Evolutionary conservation across 2,888 invertebrate genomes (phyloP), one percentile per base, ranked within the genome.

Genomic region (Tupiocoris notatus): DNA sequence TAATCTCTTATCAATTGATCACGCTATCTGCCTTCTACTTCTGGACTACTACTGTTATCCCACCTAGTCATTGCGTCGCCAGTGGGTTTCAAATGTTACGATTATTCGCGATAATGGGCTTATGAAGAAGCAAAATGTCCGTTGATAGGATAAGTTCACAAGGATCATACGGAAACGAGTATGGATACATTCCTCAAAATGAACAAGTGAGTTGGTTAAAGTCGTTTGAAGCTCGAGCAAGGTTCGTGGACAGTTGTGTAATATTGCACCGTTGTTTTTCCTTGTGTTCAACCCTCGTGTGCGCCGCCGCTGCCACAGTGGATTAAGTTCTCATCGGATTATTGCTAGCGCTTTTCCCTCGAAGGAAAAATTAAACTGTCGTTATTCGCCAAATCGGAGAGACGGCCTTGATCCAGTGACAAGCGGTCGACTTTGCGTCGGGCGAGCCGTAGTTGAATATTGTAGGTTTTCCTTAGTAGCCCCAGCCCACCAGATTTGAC

Each of bases 71-170:
- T 39, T 39, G 39, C 39, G 12, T 39, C n/a, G 25, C 61, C 17
- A 39, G 63, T 64, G 62, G 73, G 73, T 62, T 73, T 39, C 61
- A 73, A 70, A 62, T 73, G 73, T 73, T 73, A 39, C 39, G 73
- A 73, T 70, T 25, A 73, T 20, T 59, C 59, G 17, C 62, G 73
- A 73, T 63, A 73, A 73, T 73, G 73, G 73, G 73, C 73, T 73
- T 73, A 61, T 73, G 22, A 63, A 73, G 63, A 61, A 62, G 62
- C 62, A 73, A 61, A 73, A 73, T 73, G 73, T 73, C 73, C 17
- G 62, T 73, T 20, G 73, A 73, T 54, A 25, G 73, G 21, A 73
- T 57, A 61, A 73, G 39, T 63, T 73, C 73, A 18, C 24, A 39
- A 24, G 16, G 61, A 73, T 63, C 39, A 39, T 21, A 7, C 18